Percentiles rank a stretch among this genome's conserved stretches.
These are phyloP conservation scores for Piprites chloris DNA, from an alignment of 2,113 vertebrate genomes.

Conservation along the genomic window DNA sequence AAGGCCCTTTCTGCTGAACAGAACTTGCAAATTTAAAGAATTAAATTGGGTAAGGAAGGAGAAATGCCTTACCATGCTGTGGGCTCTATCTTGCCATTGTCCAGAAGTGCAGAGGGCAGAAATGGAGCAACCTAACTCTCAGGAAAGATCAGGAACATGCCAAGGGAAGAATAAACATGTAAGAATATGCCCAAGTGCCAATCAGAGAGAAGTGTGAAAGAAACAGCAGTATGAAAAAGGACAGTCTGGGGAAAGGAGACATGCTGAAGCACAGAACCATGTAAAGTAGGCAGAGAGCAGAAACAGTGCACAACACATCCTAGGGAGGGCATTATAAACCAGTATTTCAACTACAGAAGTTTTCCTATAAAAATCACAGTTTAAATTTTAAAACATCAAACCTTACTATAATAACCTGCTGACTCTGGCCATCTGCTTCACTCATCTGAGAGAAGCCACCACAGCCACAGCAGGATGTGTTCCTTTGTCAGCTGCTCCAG, in stretches of 20 bases:
- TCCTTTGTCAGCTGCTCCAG: not conserved
- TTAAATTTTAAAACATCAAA: not conserved
- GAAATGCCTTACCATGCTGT: not conserved
- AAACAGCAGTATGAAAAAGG: not conserved
- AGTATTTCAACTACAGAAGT: not conserved
- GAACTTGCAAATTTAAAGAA: not conserved
- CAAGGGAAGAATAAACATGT: not conserved
- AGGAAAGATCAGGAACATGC: not conserved
- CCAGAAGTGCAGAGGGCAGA: not conserved
- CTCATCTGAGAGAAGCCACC: not conserved
- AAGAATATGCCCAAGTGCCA: not conserved
- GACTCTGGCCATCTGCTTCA: not conserved
- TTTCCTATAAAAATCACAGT: not conserved
- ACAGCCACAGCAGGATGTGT: accelerated
- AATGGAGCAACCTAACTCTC: not conserved
- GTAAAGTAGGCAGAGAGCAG: not conserved
- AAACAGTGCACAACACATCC: not conserved
- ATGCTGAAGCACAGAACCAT: not conserved
- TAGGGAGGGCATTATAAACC: not conserved
- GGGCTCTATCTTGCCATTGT: not conserved
- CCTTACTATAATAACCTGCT: not conserved
- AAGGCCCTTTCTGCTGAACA: not conserved
- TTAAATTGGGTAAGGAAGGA: not conserved
- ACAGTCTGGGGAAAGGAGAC: not conserved
- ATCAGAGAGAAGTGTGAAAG: not conserved